A percentile compares a stretch with the other conserved stretches of the same genome.
Evolutionary conservation across 2,888 invertebrate species (phyloP).

Genomic region (Eupithecia exiguata): DNA sequence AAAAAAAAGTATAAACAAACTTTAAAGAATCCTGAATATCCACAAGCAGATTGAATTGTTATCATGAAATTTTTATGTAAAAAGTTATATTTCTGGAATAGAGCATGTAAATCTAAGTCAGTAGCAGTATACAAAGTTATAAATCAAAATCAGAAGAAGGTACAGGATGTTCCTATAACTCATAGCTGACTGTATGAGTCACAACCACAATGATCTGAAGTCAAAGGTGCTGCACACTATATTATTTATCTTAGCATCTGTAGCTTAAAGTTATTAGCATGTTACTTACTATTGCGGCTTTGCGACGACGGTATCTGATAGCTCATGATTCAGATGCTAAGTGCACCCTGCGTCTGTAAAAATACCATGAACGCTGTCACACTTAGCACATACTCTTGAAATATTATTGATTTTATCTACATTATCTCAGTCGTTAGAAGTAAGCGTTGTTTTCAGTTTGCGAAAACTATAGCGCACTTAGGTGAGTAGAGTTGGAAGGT

Average conservation of each 20-base stretch:
- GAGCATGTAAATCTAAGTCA: neutral
- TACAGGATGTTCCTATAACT: neutral
- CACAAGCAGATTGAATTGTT: neutral
- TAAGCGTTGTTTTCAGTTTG: neutral
- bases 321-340: slow-evolving; percentile 90
- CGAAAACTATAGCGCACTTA: neutral
- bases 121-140: neutral
- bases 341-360: slow-evolving; percentile 85
- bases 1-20: no score
- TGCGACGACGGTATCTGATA: slow-evolving; percentile 92
- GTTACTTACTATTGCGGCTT: slow-evolving; percentile 91
- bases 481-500: neutral
- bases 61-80: neutral
- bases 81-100: neutral
- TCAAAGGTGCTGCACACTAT: slow-evolving; percentile 7
- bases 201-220: slow-evolving; percentile 47
- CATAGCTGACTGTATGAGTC: slow-evolving; percentile 55
- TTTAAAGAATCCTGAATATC: no score
- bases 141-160: neutral
- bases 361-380: slow-evolving; percentile 49
- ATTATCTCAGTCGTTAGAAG: neutral
- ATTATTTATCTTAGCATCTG: neutral
- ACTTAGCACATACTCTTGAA: slow-evolving; percentile 46
- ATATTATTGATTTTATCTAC: slow-evolving; percentile 56
- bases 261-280: neutral